phyloP scores from a whole-genome alignment of 2,888 invertebrate species.

The Dione vanillae region DNA sequence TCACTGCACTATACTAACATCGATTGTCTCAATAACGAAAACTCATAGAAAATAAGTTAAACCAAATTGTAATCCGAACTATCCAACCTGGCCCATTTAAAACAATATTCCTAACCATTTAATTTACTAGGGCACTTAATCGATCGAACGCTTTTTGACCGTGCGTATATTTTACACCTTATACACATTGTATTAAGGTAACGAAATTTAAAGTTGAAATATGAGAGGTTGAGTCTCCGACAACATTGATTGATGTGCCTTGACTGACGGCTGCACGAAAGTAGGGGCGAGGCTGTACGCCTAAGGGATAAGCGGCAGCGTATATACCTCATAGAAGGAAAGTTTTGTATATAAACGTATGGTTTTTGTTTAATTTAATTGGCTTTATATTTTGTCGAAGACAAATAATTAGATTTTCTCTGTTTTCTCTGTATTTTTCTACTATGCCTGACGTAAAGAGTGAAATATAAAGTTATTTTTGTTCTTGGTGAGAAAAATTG shows the following conservation, averaged over 20 bases:
- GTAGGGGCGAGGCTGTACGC: slow-evolving; percentile 60
- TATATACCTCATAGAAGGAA: too few species aligned
- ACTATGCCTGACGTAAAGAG: too few species aligned
- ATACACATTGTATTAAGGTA: slow-evolving; percentile 51
- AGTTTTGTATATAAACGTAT: too few species aligned
- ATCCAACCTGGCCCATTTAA: slow-evolving; percentile 51
- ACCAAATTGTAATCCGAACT: slow-evolving; percentile 41
- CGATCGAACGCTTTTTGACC: slow-evolving; percentile 68
- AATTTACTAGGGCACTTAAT: slow-evolving; percentile 68
- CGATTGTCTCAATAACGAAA: neutral
- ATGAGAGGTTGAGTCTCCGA: slow-evolving; percentile 77
- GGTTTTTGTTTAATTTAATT: too few species aligned
- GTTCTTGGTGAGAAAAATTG: too few species aligned
- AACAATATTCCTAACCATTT: slow-evolving; percentile 55
- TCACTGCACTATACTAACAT: too few species aligned
- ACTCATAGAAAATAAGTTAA: neutral
- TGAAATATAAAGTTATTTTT: too few species aligned
- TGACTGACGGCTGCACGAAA: slow-evolving; percentile 77
- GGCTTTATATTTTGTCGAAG: too few species aligned
- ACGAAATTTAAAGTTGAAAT: slow-evolving; percentile 63
- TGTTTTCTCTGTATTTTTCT: too few species aligned
- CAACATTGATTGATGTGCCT: slow-evolving; percentile 80
- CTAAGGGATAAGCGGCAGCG: slow-evolving; percentile 41
- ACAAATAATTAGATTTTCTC: too few species aligned
- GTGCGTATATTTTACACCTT: slow-evolving; percentile 54